Evolutionary conservation across 2,797 vertebrate species (phyloP).

Genomic region (Amniataba percoides): DNA sequence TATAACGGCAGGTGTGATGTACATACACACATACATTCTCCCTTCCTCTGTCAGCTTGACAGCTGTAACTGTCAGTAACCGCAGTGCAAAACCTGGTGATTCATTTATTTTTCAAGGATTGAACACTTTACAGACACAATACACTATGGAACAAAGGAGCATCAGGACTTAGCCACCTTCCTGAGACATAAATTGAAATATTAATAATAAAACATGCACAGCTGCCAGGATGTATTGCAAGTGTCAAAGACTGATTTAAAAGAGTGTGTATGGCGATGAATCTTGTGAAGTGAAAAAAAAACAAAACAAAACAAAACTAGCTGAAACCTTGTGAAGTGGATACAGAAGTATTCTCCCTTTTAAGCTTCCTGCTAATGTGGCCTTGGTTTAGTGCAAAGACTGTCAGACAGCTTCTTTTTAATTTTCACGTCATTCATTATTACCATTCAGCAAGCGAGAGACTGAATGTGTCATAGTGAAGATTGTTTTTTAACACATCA

Average conservation of each 20-base stretch:
- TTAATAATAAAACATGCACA: conserved; percentile 55
- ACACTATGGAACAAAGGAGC: conserved; percentile 26
- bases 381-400: conserved; percentile 10
- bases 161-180: conserved; percentile 27
- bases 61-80: conserved; percentile 9
- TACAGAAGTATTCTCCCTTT: neutral
- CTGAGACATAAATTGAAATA: conserved; percentile 46
- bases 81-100: neutral
- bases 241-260: conserved; percentile 46
- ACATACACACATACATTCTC: conserved; percentile 7
- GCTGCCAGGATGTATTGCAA: conserved; percentile 37
- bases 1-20: neutral
- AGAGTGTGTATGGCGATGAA: neutral
- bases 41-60: conserved; percentile 22
- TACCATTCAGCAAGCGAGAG: conserved; percentile 24
- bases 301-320: neutral
- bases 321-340: conserved; percentile 2
- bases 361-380: neutral
- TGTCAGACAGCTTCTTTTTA: conserved; percentile 28
- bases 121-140: conserved; percentile 26
- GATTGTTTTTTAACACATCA: conserved; percentile 34
- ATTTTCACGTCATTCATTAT: conserved; percentile 42
- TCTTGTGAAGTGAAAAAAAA: conserved; percentile 3
- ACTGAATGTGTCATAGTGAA: conserved; percentile 35
- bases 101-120: conserved; percentile 34